phyloP scores from a whole-genome alignment of 2,797 vertebrate species.

The Myotis pilosus region DNA sequence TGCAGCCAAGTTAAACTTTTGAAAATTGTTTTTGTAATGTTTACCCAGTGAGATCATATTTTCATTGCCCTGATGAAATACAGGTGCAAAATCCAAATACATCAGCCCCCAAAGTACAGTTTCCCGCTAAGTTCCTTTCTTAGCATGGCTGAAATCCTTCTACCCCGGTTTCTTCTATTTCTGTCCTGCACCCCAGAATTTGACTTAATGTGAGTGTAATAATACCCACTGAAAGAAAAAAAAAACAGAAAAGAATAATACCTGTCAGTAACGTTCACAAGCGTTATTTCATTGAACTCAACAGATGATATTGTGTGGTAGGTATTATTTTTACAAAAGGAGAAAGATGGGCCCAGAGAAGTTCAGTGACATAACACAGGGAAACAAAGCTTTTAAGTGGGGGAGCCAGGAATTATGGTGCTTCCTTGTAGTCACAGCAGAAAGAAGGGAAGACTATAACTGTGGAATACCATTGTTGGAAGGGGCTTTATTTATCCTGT shows the following conservation, averaged over 20 bases:
- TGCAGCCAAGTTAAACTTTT: conserved; percentile 83
- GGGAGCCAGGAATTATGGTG: not conserved
- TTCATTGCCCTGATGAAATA: conserved; percentile 83
- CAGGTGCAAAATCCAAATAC: conserved; percentile 82
- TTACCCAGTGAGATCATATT: conserved; percentile 84
- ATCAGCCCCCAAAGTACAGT: conserved; percentile 71
- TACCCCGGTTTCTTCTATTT: not conserved
- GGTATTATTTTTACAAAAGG: not conserved
- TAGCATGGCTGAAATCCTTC: conserved; percentile 55
- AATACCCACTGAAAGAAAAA: not conserved
- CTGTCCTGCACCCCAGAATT: not conserved
- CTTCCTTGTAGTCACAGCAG: not conserved
- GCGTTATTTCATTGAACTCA: not conserved
- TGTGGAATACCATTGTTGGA: conserved; percentile 60
- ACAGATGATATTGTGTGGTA: not conserved
- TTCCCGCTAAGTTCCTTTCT: conserved; percentile 76
- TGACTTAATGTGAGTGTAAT: not conserved
- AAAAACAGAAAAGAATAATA: not conserved
- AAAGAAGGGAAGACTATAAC: not conserved
- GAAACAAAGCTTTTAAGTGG: not conserved
- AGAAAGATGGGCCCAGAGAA: not conserved
- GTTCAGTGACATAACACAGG: not conserved
- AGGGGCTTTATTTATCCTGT: not conserved
- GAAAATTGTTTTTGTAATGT: conserved; percentile 83
- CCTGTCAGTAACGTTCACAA: not conserved